Conservation (phyloP, 2,888 invertebrate species). For the Agrochola lychnidis region DNA sequence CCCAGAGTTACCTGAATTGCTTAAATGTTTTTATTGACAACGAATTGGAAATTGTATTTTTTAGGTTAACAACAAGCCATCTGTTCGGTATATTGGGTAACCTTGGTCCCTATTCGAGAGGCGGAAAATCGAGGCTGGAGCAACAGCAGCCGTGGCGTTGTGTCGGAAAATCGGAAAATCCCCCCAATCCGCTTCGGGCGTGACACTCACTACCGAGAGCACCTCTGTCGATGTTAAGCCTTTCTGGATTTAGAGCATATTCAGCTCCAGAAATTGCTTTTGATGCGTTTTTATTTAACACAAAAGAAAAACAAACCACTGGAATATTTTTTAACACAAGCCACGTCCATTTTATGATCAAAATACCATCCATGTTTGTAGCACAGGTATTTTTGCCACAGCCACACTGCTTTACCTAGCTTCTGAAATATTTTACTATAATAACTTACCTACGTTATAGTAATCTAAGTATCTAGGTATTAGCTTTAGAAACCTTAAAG, state of each 20-base stretch:
- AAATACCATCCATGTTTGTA: neutral
- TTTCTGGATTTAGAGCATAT: constrained; percentile 75
- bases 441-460: neutral
- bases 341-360: constrained; percentile 6
- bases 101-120: constrained; percentile 68
- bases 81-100: constrained; percentile 66
- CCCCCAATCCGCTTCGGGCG: constrained; percentile 75
- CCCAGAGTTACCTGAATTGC: constrained; percentile 32
- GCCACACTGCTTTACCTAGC: neutral
- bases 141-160: constrained; percentile 70
- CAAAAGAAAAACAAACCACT: constrained; percentile 43
- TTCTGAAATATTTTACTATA: neutral
- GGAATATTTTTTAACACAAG: constrained; percentile 16
- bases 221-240: constrained; percentile 77
- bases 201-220: constrained; percentile 74
- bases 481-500: neutral
- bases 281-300: constrained; percentile 65
- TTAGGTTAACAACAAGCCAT: constrained; percentile 53
- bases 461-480: neutral
- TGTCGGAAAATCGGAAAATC: constrained; percentile 81
- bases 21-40: constrained; percentile 57
- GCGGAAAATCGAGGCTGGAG: constrained; percentile 74
- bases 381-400: neutral
- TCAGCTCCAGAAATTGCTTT: constrained; percentile 71
- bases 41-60: constrained; percentile 59